A percentile compares a stretch with the other conserved stretches of the same genome.
These are phyloP conservation scores for Hippoglossus hippoglossus DNA, from an alignment of 2,797 vertebrate genomes.

Conservation along the genomic window DNA sequence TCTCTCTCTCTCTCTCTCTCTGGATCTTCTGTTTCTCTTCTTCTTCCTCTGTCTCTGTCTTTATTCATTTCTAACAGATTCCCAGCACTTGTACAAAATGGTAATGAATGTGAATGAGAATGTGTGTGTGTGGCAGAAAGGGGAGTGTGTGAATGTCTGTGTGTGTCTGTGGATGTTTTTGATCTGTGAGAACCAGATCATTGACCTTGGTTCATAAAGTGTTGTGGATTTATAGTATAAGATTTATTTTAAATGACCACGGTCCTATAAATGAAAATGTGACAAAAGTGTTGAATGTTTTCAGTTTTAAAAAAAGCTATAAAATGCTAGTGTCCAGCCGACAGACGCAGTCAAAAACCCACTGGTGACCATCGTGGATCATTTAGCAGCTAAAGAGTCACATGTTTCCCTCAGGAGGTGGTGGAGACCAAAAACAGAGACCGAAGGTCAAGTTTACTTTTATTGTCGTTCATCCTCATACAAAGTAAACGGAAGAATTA, in stretches of 20 bases:
- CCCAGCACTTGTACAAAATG: conserved; percentile 47
- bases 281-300: background rate
- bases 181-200: background rate
- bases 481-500: too few species aligned
- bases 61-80: conserved; percentile 36
- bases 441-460: background rate
- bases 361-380: background rate
- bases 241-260: too few species aligned
- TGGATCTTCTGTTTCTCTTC: conserved; percentile 13
- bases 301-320: too few species aligned
- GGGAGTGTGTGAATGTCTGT: conserved; percentile 20
- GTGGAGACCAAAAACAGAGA: background rate
- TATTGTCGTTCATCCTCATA: too few species aligned
- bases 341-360: too few species aligned
- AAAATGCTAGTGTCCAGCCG: too few species aligned
- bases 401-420: background rate
- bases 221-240: background rate
- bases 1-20: background rate
- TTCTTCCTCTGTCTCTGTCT: background rate
- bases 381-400: too few species aligned
- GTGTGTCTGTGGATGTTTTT: background rate
- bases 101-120: conserved; percentile 63
- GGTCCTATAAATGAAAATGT: background rate
- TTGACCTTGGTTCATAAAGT: background rate
- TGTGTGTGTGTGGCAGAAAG: conserved; percentile 21